A percentile compares a stretch with the other conserved stretches of the same genome.
Evolutionary conservation across 1,140 invertebrate genomes (phyloP).

Genomic region (Cepaea nemoralis): DNA sequence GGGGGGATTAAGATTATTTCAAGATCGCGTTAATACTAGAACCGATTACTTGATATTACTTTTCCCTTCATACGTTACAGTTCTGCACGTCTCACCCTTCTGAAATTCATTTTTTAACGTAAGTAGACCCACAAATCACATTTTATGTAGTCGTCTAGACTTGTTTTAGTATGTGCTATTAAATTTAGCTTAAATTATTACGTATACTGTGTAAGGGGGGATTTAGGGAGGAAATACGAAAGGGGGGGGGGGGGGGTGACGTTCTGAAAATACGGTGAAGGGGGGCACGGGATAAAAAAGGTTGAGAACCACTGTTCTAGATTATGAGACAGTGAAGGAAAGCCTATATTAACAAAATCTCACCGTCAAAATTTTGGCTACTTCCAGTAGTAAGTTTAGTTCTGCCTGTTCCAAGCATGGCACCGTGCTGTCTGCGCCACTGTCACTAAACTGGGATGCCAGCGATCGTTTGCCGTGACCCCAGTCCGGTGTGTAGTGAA

Average conservation of each 20-base stretch:
- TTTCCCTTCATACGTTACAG: too few relatives aligned
- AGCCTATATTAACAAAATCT: background rate
- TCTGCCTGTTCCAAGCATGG: background rate
- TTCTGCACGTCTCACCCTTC: too few relatives aligned
- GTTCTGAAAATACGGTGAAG: background rate
- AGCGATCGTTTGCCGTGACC: background rate
- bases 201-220: too few relatives aligned
- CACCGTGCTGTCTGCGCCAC: background rate
- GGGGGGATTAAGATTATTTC: too few relatives aligned
- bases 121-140: too few relatives aligned
- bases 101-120: too few relatives aligned
- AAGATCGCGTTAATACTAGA: too few relatives aligned
- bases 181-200: too few relatives aligned
- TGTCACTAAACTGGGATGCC: background rate
- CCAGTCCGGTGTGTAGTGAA: slow-evolving; percentile 6
- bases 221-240: background rate
- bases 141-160: too few relatives aligned
- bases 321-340: background rate
- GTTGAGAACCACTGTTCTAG: background rate
- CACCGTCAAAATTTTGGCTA: background rate
- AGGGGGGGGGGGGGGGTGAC: background rate
- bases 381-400: background rate
- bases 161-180: background rate
- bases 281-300: background rate
- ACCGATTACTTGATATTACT: too few relatives aligned